Evolutionary conservation across 2,888 invertebrate genomes (phyloP).

Genomic region (Ctena decussata): DNA sequence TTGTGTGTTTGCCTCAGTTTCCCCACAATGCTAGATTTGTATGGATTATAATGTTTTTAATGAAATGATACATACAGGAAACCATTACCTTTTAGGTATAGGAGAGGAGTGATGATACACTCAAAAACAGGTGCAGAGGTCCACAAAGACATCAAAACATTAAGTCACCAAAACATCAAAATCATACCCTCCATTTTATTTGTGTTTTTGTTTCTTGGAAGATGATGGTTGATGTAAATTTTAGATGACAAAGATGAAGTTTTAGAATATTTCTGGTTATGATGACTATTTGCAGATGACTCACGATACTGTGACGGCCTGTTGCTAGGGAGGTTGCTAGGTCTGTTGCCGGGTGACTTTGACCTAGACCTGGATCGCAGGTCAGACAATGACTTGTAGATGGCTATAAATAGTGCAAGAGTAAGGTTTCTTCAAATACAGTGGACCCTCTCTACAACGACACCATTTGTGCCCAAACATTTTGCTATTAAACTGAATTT

Average conservation of each 20-base stretch:
- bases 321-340: neutral
- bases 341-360: conserved; percentile 6
- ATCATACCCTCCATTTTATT: neutral
- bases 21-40: no score
- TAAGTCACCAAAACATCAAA: neutral
- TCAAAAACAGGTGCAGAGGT: neutral
- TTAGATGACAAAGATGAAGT: conserved; percentile 34
- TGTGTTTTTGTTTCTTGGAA: neutral
- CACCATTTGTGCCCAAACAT: no score
- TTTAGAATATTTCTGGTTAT: conserved; percentile 21
- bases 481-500: no score
- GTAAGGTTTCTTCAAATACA: neutral
- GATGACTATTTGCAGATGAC: conserved; percentile 30
- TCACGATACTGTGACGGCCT: conserved; percentile 34
- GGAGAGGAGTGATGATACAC: neutral
- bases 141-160: neutral
- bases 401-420: conserved; percentile 48
- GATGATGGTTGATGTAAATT: neutral
- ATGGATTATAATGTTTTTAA: no score
- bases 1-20: no score
- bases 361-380: conserved; percentile 30
- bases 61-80: no score
- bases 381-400: conserved; percentile 57
- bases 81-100: no score
- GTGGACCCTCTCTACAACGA: no score